Evolutionary conservation across 2,797 vertebrate species (phyloP).

Genomic region (Decapterus maruadsi): DNA sequence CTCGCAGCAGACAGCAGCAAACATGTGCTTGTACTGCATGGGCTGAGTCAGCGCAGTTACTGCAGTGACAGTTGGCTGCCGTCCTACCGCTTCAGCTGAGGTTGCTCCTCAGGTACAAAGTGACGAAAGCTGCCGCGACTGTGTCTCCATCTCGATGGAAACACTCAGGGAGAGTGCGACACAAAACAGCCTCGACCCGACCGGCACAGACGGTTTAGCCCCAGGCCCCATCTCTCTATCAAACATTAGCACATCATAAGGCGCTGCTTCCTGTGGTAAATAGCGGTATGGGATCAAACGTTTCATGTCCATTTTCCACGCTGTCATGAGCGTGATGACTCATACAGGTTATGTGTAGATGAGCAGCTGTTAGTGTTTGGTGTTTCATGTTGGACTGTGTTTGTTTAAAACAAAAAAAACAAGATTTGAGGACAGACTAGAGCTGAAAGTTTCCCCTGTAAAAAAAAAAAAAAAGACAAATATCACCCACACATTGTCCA

Average conservation of each 20-base stretch:
- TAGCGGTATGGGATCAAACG: not conserved
- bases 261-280: constrained; percentile 4
- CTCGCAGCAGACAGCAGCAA: constrained; percentile 4
- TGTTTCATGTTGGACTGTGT: not conserved
- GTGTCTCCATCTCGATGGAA: constrained; percentile 45
- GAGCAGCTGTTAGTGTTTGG: not conserved
- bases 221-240: constrained; percentile 26
- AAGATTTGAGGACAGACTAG: not conserved
- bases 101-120: constrained; percentile 55
- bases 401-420: no score
- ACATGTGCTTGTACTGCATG: constrained; percentile 26
- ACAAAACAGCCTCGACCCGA: constrained; percentile 30
- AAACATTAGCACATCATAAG: constrained; percentile 22
- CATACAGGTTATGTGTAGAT: not conserved
- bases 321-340: not conserved
- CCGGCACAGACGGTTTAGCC: constrained; percentile 30
- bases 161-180: constrained; percentile 35
- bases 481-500: not conserved
- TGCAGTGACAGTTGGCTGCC: constrained; percentile 50
- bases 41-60: constrained; percentile 59
- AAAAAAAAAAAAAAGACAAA: not conserved
- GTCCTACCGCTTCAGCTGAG: constrained; percentile 45
- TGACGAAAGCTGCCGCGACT: constrained; percentile 47
- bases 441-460: not conserved
- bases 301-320: not conserved